Evolutionary conservation across 2,113 vertebrate genomes (phyloP), one percentile per base, ranked within the genome.

Genomic region (Bambusicola thoracicus): DNA sequence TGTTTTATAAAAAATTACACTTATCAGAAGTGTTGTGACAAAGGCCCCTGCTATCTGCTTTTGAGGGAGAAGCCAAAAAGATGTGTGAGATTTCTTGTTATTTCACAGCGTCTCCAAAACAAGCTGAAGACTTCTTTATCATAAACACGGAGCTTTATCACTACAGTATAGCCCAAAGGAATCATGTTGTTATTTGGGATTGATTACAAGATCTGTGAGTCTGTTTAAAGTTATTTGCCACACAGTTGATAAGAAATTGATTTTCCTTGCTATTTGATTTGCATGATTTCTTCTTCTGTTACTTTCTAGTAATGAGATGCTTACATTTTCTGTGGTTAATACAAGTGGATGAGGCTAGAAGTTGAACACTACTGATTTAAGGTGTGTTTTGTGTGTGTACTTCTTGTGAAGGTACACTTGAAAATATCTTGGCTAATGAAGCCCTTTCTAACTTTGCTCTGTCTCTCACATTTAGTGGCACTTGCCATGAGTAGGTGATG

Each of bases 221-320:
- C 78, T 25, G 3, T 76, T 87, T 84, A 49, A 92, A 83, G 49
- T 68, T 92, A 85, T 67, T 89, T 90, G 65, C 58, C 58, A 62
- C 16, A 13, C 36, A 81, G 55, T 66, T 90, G 76, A 79, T 90
- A 59, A 87, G 70, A 89, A 93, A 92, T 90, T 88, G 69, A 80
- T 94, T 94, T 95, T 95, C 30, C 14, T 78, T 70, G 46, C n/a
- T 38, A 61, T 85, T 76, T 84, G 53, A 25, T 62, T 91, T 89
- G 61, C 59, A 66, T 87, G 89, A 34, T 46, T 24, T 87, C 49
- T 46, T 93, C 22, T n/a, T 90, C 38, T 91, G 58, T 80, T 92
- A 63, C 90, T 87, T 86, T 81, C 81, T 75, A 69, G 20, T 69
- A 94, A 93, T 0, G 0, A 91, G 63, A 90, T 78, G 6, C 73